These are phyloP conservation scores for Taurulus bubalis DNA, from an alignment of 2,113 vertebrate species.

Conservation along the genomic window DNA sequence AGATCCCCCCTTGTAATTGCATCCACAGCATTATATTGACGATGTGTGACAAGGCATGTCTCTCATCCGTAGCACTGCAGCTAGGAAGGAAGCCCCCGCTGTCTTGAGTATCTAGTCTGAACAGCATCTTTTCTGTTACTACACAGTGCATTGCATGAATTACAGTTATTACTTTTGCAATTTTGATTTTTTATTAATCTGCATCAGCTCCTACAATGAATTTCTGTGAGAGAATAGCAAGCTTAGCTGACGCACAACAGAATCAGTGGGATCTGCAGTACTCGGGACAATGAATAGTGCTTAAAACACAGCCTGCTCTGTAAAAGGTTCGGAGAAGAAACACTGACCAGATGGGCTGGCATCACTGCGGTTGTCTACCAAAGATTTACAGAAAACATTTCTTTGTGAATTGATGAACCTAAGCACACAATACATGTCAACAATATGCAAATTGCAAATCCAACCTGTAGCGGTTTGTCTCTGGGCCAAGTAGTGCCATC, in stretches of 20 bases:
- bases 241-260: background rate
- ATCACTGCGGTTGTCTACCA: background rate
- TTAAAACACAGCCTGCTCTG: slow-evolving; percentile 26
- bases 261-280: background rate
- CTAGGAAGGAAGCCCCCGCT: background rate
- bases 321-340: slow-evolving; percentile 25
- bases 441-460: slow-evolving; percentile 11
- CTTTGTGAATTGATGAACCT: background rate
- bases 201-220: background rate
- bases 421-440: background rate
- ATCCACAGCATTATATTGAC: slow-evolving; percentile 10
- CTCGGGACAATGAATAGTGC: background rate
- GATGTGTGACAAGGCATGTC: slow-evolving; percentile 16
- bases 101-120: slow-evolving; percentile 13
- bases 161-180: background rate
- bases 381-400: slow-evolving; percentile 14
- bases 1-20: background rate
- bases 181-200: background rate
- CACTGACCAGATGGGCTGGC: slow-evolving; percentile 42
- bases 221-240: background rate
- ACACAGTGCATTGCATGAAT: background rate
- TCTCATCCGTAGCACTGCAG: slow-evolving; percentile 5
- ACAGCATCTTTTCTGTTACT: slow-evolving; percentile 4
- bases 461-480: slow-evolving; percentile 15
- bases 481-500: slow-evolving; percentile 25